Evolutionary conservation across 1,140 invertebrate species (phyloP), one percentile per base, ranked within the genome.

Genomic region (Asbolus verrucosus): DNA sequence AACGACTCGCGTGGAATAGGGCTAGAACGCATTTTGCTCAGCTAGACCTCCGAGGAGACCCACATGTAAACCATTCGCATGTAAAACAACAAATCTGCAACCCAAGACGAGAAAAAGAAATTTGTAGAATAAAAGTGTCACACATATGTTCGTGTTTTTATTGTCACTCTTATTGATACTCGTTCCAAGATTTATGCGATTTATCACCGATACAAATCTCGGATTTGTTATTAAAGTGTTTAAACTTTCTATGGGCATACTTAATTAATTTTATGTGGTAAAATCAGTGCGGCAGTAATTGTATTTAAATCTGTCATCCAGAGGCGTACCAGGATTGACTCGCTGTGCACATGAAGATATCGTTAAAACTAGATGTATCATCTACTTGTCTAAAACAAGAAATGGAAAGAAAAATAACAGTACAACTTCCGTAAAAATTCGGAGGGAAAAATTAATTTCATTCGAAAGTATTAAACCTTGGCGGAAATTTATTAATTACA

Each of bases 171-270:
- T n/a, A n/a, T n/a, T n/a, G n/a, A n/a, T n/a, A n/a, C n/a, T n/a
- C n/a, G 27, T 67, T 36, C 59, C 27, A 21, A 72, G 71, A 79
- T 79, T 79, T 79, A 79, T 79, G 77, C 67, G 33, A 63, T 68
- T 71, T 79, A 79, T 78, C 78, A 33, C 11, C 70, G 74, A 78
- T 78, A 72, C 73, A 75, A 76, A 79, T 79, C 77, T 77, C 68
- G 65, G 78, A 79, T 79, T 79, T 78, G 71, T 75, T 76, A 79
- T 77, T 79, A 74, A 78, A 78, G 76, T 79, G 78, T 79, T 79
- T 79, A 76, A 78, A 78, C 73, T 78, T 80, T 77, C 75, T 78
- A 75, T 75, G 18, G 6, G n/a, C 31, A 9, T 50, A 50, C 18
- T 9, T 50, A 50, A 79, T 79, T 78, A 79, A 79, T 79, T 78